phyloP scores from a whole-genome alignment of 2,888 invertebrate genomes.

The Sarcophaga caerulescens region DNA sequence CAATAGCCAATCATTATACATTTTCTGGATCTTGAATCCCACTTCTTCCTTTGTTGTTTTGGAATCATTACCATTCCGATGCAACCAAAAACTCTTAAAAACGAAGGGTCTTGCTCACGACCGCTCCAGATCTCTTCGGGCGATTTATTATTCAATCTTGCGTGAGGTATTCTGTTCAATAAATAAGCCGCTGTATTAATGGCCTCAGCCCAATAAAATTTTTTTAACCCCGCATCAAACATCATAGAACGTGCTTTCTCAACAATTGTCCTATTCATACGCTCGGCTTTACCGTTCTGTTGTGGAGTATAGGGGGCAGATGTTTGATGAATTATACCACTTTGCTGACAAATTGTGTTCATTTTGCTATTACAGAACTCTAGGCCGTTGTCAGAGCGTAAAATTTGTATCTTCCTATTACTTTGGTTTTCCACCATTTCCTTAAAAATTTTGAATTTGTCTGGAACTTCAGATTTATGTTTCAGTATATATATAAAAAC shows the following conservation, averaged over 20 bases:
- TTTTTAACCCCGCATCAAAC: too few species aligned
- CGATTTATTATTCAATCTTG: constrained; percentile 14
- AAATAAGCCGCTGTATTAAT: constrained; percentile 33
- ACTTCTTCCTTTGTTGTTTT: constrained; percentile 32
- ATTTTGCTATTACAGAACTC: not conserved
- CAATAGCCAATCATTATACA: constrained; percentile 38
- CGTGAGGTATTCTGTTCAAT: constrained; percentile 20
- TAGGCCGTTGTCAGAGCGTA: not conserved
- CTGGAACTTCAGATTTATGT: not conserved
- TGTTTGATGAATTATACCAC: too few species aligned
- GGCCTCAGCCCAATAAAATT: not conserved
- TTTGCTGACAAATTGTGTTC: too few species aligned
- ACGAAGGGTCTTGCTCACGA: constrained; percentile 2
- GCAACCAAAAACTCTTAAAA: constrained; percentile 40
- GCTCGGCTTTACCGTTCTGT: too few species aligned
- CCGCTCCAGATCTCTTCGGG: constrained; percentile 27
- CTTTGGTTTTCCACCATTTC: not conserved
- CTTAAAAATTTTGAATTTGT: not conserved
- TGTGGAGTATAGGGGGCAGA: too few species aligned
- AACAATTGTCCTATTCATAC: too few species aligned
- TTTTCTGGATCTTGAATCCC: constrained; percentile 41
- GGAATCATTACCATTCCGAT: constrained; percentile 40
- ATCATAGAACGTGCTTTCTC: too few species aligned
- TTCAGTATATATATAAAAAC: not conserved
- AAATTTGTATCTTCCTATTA: not conserved